A percentile compares a stretch with the other conserved stretches of the same genome.
Conservation (phyloP, 35 echinoderm and acorn worm genomes). For the Eucidaris tribuloides region DNA sequence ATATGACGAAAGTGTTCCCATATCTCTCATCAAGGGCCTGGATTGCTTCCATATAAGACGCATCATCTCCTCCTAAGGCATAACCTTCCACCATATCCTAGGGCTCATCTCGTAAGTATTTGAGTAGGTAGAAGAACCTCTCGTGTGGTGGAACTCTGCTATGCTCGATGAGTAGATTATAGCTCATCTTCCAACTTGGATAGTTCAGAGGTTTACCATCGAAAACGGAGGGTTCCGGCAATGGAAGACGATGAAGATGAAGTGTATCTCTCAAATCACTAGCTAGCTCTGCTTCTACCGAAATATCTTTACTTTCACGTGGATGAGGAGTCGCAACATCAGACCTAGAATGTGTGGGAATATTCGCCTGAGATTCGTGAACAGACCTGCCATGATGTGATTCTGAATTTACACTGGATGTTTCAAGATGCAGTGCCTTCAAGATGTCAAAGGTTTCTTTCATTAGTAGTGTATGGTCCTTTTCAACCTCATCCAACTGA, state of each 20-base stretch:
- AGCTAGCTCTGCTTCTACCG: background rate
- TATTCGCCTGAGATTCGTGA: too few species aligned
- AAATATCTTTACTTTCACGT: too few species aligned
- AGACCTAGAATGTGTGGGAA: too few species aligned
- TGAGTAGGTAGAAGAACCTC: background rate
- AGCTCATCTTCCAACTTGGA: background rate
- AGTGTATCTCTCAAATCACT: background rate
- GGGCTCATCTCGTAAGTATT: background rate
- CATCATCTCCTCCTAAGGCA: background rate
- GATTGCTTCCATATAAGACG: background rate
- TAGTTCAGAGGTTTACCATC: too few species aligned
- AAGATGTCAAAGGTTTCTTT: too few species aligned
- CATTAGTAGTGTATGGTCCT: too few species aligned
- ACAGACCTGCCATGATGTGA: too few species aligned
- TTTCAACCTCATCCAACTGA: too few species aligned
- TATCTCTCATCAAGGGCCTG: slow-evolving; percentile 42
- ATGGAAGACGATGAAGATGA: background rate
- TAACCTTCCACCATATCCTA: slow-evolving; percentile 26
- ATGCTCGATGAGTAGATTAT: background rate
- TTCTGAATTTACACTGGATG: too few species aligned
- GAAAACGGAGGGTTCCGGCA: too few species aligned
- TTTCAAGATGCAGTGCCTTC: too few species aligned
- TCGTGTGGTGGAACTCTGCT: slow-evolving; percentile 15
- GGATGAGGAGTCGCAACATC: too few species aligned
- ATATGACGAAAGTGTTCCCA: slow-evolving; percentile 10